Conservation (phyloP, 1,140 invertebrate species). For the Psilanteris sp. region DNA sequence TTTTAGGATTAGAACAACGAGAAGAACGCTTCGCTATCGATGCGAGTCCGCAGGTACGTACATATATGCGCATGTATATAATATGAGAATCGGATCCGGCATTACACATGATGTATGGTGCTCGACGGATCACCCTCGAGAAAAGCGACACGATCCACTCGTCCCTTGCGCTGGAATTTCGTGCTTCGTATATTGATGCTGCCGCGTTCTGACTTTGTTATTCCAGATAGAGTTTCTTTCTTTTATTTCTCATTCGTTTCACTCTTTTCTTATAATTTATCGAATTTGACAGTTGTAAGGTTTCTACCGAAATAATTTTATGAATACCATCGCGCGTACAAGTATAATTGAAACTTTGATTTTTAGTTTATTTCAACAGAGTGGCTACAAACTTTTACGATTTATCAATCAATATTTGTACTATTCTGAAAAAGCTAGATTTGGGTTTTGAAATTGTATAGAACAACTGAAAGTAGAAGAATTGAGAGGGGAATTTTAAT, state of each 20-base stretch:
- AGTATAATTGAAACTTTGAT: too few species aligned
- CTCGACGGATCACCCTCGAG: slow-evolving; percentile 73
- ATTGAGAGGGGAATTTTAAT: too few species aligned
- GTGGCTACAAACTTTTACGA: too few species aligned
- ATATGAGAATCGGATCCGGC: slow-evolving; percentile 78
- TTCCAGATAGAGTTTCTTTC: slow-evolving; percentile 22
- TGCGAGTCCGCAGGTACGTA: slow-evolving; percentile 55
- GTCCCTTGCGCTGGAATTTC: slow-evolving; percentile 68
- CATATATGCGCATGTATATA: slow-evolving; percentile 68
- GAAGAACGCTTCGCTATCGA: slow-evolving; percentile 65
- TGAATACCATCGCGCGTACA: too few species aligned
- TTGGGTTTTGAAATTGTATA: too few species aligned
- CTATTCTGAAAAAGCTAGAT: too few species aligned
- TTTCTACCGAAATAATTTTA: slow-evolving; percentile 11
- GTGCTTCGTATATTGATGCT: slow-evolving; percentile 78
- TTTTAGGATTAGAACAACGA: slow-evolving; percentile 65
- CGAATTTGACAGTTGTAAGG: slow-evolving; percentile 48
- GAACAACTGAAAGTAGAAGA: too few species aligned
- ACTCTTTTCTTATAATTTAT: slow-evolving; percentile 27
- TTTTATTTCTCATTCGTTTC: slow-evolving; percentile 33
- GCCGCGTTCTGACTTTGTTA: slow-evolving; percentile 55
- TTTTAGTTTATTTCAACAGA: too few species aligned
- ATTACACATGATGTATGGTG: slow-evolving; percentile 79
- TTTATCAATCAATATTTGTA: too few species aligned
- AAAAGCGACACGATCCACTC: slow-evolving; percentile 71